Base-by-base conservation (phyloP, 1,140 invertebrate genomes). In the Papilio helenus region DNA sequence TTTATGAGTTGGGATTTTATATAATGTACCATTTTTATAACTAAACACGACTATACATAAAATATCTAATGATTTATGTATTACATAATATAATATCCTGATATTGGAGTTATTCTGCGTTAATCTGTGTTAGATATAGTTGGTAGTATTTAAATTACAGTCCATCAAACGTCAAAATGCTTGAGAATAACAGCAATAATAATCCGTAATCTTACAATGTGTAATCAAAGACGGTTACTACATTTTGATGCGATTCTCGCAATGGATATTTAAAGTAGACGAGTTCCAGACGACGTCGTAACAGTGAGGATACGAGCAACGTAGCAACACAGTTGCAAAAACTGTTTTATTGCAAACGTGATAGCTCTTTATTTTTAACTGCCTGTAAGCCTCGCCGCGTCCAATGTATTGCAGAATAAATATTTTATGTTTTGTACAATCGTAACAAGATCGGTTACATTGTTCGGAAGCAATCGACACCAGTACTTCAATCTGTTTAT, bases 291-390 rank as follows among this genome's bases (percentile, higher is more conserved):
- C 55, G 76, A 29, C 39, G 51, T 61, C 76, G 55, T 61, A 77
- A 77, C 76, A 7, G 49, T 29, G 46, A 76, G 51, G 74, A 34
- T 55, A 77, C 20, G 14, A 23, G 55, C 55, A 77, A 16, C 34
- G 34, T 39, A 46, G 10, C 10, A 46, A 77, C 76, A 77, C 10
- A 12, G 76, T 77, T 77, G 76, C 76, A 77, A 77, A 77, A 77
- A 65, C 76, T 77, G 55, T 77, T 77, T 65, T 77, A 77, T 77
- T 77, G 55, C 76, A 77, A 77, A 61, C 76, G 55, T 61, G 76
- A 77, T 77, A 77, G 76, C 76, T 23, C 23, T 44, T 77, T 77
- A 39, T 65, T 65, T 77, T 77, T 77, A 77, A 77, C 74, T 65
- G 76, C 55, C 42, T 9, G 76, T 42, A 77, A 58, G 73, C 10